Percentiles rank a stretch among this genome's conserved stretches.
These are phyloP conservation scores for Galerucella nymphaeae DNA, from an alignment of 2,888 invertebrate genomes.

Conservation along the genomic window DNA sequence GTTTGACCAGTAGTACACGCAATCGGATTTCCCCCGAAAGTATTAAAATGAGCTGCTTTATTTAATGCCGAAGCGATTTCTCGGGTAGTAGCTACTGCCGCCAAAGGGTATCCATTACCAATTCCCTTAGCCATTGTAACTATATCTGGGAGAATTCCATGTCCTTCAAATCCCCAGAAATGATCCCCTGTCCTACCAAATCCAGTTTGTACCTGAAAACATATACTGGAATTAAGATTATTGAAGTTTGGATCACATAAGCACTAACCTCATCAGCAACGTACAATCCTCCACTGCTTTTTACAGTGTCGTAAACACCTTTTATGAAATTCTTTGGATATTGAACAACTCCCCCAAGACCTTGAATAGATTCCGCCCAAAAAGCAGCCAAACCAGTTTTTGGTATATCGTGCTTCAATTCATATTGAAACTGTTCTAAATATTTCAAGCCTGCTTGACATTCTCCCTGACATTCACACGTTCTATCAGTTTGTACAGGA, in stretches of 20 bases:
- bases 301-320: constrained; percentile 81
- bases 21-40: constrained; percentile 95
- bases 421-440: constrained; percentile 82
- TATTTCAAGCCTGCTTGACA: constrained; percentile 85
- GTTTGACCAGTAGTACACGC: constrained; percentile 88
- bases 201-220: constrained; percentile 88
- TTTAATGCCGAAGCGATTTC: constrained; percentile 85
- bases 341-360: constrained; percentile 94
- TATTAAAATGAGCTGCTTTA: constrained; percentile 89
- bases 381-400: constrained; percentile 86
- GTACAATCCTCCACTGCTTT: constrained; percentile 85
- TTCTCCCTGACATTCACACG: constrained; percentile 73
- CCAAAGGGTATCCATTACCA: constrained; percentile 96
- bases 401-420: constrained; percentile 82
- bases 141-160: constrained; percentile 90
- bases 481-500: constrained; percentile 76
- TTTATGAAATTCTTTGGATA: constrained; percentile 89
- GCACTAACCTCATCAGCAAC: constrained; percentile 87
- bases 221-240: not conserved
- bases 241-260: not conserved
- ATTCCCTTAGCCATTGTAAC: constrained; percentile 96
- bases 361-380: constrained; percentile 96
- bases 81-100: constrained; percentile 92
- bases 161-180: constrained; percentile 96
- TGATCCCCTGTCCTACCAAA: constrained; percentile 94